Evolutionary conservation across 1,140 invertebrate genomes (phyloP), one percentile per base, ranked within the genome.

Genomic region (Ceratosolen solmsi): DNA sequence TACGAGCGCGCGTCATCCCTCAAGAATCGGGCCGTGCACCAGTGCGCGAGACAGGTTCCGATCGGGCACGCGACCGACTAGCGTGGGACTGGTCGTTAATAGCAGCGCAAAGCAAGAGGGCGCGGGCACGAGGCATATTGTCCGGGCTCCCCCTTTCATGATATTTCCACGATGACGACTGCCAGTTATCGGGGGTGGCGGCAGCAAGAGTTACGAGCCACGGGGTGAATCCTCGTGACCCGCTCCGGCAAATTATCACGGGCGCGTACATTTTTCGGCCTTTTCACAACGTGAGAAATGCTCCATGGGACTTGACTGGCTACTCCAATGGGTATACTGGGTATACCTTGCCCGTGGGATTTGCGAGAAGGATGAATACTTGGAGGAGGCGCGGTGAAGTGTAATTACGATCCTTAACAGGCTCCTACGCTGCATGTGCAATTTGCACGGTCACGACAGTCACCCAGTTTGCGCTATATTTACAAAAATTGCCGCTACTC

Each of bases 71-170:
- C 87, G 89, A 85, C 87, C 75, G 33, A 63, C 71, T 63, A 89
- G 87, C 89, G 89, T 90, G 89, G 88, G 89, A 90, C 87, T 88
- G 83, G 85, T 87, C 86, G 86, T 87, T 84, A 86, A 84, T 84
- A 85, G 74, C 30, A 81, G 77, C 75, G n/a, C n/a, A n/a, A n/a
- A n/a, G n/a, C n/a, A n/a, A n/a, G n/a, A 84, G 84, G 85, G 84
- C 81, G 84, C 86, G 85, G 87, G 88, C 89, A 89, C 89, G 88
- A 85, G 88, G 84, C 89, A 90, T 90, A 90, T 90, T 90, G 89
- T 83, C 20, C 78, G 13, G 33, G 51, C 58, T 65, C 60, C 84
- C 80, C 68, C 63, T 54, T 54, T 54, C 20, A 15, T 72, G 51
- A n/a, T 75, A 79, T 33, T 77, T 80, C 70, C 68, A 22, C 27